These are phyloP conservation scores for Microchirus variegatus DNA, from an alignment of 2,797 vertebrate species.

Conservation along the genomic window DNA sequence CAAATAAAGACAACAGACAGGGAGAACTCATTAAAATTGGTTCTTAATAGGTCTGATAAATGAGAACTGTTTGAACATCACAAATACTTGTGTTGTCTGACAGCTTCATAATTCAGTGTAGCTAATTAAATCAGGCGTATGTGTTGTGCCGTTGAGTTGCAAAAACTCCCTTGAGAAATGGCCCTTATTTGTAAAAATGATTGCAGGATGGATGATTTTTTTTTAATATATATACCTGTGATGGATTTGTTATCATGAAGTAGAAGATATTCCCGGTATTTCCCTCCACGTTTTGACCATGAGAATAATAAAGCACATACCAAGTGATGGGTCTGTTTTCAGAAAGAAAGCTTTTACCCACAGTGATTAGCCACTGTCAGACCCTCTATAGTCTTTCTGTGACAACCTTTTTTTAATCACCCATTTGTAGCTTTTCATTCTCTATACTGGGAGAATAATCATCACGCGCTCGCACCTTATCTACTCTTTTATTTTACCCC, in stretches of 20 bases:
- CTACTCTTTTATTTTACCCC: slow-evolving; percentile 70
- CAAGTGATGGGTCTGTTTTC: slow-evolving; percentile 47
- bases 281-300: slow-evolving; percentile 22
- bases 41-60: slow-evolving; percentile 58
- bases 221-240: slow-evolving; percentile 10
- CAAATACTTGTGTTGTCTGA: slow-evolving; percentile 47
- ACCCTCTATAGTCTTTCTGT: slow-evolving; percentile 58
- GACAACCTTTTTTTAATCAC: slow-evolving; percentile 67
- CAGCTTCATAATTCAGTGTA: slow-evolving; percentile 51
- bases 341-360: slow-evolving; percentile 40
- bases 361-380: slow-evolving; percentile 68
- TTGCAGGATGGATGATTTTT: slow-evolving; percentile 11
- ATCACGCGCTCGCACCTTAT: slow-evolving; percentile 72
- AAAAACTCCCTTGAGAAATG: slow-evolving; percentile 29
- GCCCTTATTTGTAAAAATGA: slow-evolving; percentile 14
- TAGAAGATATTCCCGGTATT: slow-evolving; percentile 1
- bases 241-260: slow-evolving; percentile 5
- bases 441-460: slow-evolving; percentile 57
- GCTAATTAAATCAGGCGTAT: slow-evolving; percentile 55
- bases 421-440: slow-evolving; percentile 68
- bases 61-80: slow-evolving; percentile 36
- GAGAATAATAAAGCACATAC: slow-evolving; percentile 40
- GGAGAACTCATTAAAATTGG: slow-evolving; percentile 62
- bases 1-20: slow-evolving; percentile 64
- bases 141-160: slow-evolving; percentile 36